Base-by-base conservation (phyloP, 2,113 vertebrate species). In the Forbesichthys agassizii region DNA sequence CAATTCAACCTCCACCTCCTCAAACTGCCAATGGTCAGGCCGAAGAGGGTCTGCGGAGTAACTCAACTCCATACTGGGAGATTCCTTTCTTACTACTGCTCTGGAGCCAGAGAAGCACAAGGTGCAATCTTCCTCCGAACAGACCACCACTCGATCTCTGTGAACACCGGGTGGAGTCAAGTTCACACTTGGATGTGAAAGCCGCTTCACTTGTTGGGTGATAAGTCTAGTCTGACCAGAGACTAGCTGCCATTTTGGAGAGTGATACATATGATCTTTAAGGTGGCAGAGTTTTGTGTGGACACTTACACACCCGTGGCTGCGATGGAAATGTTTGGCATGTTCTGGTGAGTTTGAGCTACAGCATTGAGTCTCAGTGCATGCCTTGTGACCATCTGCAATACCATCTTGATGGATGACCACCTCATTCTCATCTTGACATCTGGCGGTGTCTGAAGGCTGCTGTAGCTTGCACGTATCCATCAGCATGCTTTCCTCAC, bases 1-100 rank as follows among this genome's bases (percentile, higher is more conserved):
- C 56, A 94, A 84, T 71, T 94, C 93, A 59, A 92, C 90, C 59
- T 94, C 93, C 49, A 93, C 93, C 61, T 93, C 88, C 64, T 93
- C 91, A 79, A 94, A 91, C 69, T 92, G 82, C 81, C 83, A 27
- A 0, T 84, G 92, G 33, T 88, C 88, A 61, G 92, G 91, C 46
- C 90, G 90, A 66, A 90, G 82, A 58, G 81, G 57, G 6, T 87
- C 87, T 0, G 3, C 12, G 2, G 6, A 51, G 33, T 13, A 33
- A 6, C 12, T 55, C 10, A 20, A 12, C 16, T 54, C 53, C 6
- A 52, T 18, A 18, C 36, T 18, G 47, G 42, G 6, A 9, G 36
- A 52, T 9, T 51, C 61, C 52, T 55, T 48, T 9, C 33, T 33
- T 8, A 13, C 14, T 46, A 46, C n/a, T 11, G 58, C 33, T 52